These are phyloP conservation scores for Muscina levida DNA, from an alignment of 2,888 invertebrate genomes.

Conservation along the genomic window DNA sequence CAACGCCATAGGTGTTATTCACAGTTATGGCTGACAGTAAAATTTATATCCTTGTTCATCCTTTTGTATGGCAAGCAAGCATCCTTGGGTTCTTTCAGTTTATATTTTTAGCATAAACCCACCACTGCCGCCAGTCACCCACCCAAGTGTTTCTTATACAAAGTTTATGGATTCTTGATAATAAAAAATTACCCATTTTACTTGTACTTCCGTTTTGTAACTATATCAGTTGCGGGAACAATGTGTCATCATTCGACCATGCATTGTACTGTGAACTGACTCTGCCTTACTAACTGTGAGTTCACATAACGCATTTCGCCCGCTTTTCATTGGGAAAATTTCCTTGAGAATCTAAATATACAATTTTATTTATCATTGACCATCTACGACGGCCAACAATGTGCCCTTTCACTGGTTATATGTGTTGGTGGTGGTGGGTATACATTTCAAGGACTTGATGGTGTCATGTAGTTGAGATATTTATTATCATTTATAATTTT, in stretches of 20 bases:
- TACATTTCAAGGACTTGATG: constrained; percentile 38
- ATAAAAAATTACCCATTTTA: constrained; percentile 26
- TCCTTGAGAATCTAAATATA: constrained; percentile 57
- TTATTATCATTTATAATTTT: background rate
- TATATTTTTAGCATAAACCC: constrained; percentile 13
- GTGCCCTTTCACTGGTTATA: background rate
- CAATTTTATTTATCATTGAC: background rate
- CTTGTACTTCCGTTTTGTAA: background rate
- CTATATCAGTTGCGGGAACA: background rate
- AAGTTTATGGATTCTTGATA: constrained; percentile 25
- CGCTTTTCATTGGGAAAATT: constrained; percentile 2
- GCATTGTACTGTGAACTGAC: background rate
- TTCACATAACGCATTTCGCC: background rate
- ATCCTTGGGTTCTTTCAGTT: background rate
- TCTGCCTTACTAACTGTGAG: background rate
- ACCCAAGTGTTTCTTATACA: too few relatives aligned
- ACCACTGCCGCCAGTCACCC: too few relatives aligned
- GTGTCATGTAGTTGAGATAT: background rate
- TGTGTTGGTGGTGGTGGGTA: constrained; percentile 4
- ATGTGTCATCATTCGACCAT: background rate
- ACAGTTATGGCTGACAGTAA: background rate
- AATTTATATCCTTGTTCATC: constrained; percentile 2
- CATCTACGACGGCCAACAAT: background rate
- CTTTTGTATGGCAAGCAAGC: background rate
- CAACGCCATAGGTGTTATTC: constrained; percentile 8